Conservation (phyloP, 2,797 vertebrate species). For the Cyprinodon diabolis region DNA sequence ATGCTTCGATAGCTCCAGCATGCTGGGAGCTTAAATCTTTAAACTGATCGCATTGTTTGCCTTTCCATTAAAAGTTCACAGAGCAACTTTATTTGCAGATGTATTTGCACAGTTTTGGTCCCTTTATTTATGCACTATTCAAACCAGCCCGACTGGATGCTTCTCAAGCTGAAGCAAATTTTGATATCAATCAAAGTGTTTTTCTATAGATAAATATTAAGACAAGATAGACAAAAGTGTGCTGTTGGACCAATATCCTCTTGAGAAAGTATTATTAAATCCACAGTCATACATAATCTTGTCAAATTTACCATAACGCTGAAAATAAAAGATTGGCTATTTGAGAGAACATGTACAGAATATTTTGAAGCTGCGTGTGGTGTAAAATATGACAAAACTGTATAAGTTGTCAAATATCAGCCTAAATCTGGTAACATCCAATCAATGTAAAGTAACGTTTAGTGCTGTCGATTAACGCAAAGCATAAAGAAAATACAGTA, state of each 20-base stretch:
- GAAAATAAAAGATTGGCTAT: not conserved
- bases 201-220: too few relatives aligned
- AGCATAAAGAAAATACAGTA: slow-evolving; percentile 19
- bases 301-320: not conserved
- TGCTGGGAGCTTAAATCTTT: not conserved
- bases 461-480: slow-evolving; percentile 18
- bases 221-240: too few relatives aligned
- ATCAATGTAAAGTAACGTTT: not conserved
- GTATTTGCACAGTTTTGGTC: too few relatives aligned
- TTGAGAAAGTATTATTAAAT: not conserved
- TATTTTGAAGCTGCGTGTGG: not conserved
- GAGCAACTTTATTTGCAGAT: too few relatives aligned
- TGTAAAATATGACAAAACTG: not conserved
- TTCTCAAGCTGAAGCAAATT: too few relatives aligned
- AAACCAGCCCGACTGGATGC: too few relatives aligned
- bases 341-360: not conserved
- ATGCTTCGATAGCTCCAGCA: not conserved
- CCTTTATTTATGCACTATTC: too few relatives aligned
- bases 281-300: not conserved
- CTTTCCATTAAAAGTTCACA: too few relatives aligned
- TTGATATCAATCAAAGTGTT: too few relatives aligned
- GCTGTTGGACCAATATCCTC: not conserved
- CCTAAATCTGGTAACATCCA: not conserved
- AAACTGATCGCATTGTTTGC: not conserved
- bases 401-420: not conserved